Percentiles rank a stretch among this genome's conserved stretches.
Evolutionary conservation across 2,113 vertebrate genomes (phyloP).

Genomic region (Mastomys natalensis): DNA sequence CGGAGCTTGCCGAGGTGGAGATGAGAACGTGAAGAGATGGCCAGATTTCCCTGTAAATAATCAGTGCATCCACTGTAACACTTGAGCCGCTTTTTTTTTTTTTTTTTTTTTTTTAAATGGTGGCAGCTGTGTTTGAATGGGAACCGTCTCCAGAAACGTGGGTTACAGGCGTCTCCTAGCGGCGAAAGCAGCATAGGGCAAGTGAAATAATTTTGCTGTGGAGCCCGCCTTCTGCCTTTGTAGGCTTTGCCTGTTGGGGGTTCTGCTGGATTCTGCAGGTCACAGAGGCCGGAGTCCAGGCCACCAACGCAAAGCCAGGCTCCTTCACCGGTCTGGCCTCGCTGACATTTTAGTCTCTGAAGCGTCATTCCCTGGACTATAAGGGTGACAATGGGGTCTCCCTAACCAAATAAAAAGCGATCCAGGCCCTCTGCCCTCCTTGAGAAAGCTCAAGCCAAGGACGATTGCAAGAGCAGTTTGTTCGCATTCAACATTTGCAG

Average conservation of each 20-base stretch:
- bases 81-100: conserved; percentile 31
- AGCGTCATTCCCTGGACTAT: not conserved
- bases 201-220: not conserved
- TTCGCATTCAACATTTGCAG: not conserved
- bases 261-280: conserved; percentile 64
- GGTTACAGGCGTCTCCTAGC: conserved; percentile 89
- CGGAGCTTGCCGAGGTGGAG: conserved; percentile 45
- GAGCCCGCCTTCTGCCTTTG: not conserved
- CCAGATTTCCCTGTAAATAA: conserved; percentile 80
- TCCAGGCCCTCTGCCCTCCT: not conserved
- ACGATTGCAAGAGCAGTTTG: not conserved
- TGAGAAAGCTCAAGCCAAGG: not conserved
- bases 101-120: not conserved
- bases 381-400: not conserved
- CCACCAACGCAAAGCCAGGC: not conserved
- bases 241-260: conserved; percentile 44
- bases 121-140: conserved; percentile 34
- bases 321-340: not conserved
- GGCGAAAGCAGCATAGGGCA: conserved; percentile 67
- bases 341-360: not conserved
- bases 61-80: conserved; percentile 69
- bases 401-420: not conserved
- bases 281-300: not conserved
- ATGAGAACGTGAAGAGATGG: conserved; percentile 48
- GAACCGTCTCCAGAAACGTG: conserved; percentile 79